phyloP scores from a whole-genome alignment of 2,113 vertebrate species.

The Oncorhynchus masou region DNA sequence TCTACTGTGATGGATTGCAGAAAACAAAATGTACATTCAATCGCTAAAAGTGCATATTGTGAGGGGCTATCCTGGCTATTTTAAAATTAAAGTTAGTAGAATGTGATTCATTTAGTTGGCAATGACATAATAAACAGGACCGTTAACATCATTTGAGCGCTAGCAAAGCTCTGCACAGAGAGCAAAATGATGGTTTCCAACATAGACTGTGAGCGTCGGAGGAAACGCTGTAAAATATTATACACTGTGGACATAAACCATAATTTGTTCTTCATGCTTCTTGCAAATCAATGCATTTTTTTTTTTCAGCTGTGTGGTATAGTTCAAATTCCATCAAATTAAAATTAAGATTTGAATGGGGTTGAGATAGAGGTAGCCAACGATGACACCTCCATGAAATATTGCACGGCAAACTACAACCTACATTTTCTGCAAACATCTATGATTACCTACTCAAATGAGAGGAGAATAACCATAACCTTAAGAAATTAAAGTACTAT shows the following conservation, averaged over 20 bases:
- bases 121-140: no score
- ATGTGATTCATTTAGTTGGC: no score
- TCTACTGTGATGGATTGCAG: no score
- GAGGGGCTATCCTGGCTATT: no score
- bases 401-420: constrained; percentile 46
- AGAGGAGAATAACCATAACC: constrained; percentile 18
- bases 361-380: constrained; percentile 67
- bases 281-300: constrained; percentile 49
- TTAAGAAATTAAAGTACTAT: no score
- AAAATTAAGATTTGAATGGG: constrained; percentile 54
- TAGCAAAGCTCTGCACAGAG: no score
- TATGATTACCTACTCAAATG: constrained; percentile 56
- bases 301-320: constrained; percentile 48
- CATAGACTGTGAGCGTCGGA: constrained; percentile 17
- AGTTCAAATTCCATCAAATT: constrained; percentile 53
- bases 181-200: no score
- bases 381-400: constrained; percentile 58
- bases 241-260: no score
- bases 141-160: no score
- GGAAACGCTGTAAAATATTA: background rate
- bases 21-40: no score
- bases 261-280: constrained; percentile 9
- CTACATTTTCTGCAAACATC: constrained; percentile 45
- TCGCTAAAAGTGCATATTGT: no score
- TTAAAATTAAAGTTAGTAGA: no score